Base-by-base conservation (phyloP, 2,888 invertebrate genomes). In the Deilephila elpenor region DNA sequence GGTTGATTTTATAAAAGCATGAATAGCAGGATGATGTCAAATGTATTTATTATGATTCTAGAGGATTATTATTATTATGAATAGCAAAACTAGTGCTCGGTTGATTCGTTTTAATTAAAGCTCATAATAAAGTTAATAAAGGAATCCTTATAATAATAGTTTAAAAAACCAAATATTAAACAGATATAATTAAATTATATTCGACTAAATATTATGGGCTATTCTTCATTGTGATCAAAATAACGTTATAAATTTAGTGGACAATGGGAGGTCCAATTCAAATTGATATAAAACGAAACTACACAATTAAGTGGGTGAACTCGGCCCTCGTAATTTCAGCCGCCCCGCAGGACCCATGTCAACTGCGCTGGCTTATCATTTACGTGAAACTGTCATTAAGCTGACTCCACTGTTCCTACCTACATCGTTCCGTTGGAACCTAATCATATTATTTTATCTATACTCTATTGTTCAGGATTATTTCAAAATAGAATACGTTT, bases 281-380 rank as follows among this genome's bases (percentile, higher is more conserved):
- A 79, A 82, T 77, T 74, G 76, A 76, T 78, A 74, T 77, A 72
- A 70, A 51, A 51, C 17, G 51, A 25, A 67, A 67, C 64, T 37
- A 8, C 14, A 44, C 44, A 64, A 44, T 64, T 64, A 64, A 64
- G 14, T 51, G 25, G 20, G 51, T 51, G 25, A 51, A 44, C 25
- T 17, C 20, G 20, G 20, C 89, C 89, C 84, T 81, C 83, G 88
- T 88, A 90, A 91, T 92, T 90, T 89, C 88, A 87, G 86, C 85
- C 86, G 86, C 84, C 86, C 79, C 80, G 79, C 78, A 77, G 82
- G 86, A 91, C 91, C 92, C 92, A 90, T 90, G 89, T 93, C 90
- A 91, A 88, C 88, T 87, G 80, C 79, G 79, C 74, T 75, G 77
- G 82, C 86, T 88, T 89, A 89, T 89, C 89, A 88, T 86, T 85